Conservation (phyloP, 2,797 vertebrate genomes). For the Scyliorhinus canicula region DNA sequence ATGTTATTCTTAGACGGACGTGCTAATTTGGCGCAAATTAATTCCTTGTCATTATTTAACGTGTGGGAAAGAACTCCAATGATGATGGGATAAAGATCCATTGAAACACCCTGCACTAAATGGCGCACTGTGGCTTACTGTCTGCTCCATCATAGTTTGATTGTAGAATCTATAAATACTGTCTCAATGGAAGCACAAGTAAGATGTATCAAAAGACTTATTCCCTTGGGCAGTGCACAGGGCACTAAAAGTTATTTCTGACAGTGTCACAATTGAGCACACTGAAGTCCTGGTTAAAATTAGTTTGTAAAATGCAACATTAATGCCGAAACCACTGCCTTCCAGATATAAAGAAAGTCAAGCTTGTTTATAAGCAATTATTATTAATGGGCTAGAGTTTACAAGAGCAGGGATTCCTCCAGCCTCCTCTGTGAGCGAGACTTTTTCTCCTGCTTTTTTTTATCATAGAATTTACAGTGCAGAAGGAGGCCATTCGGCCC, state of each 20-base stretch:
- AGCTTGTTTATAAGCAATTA: neutral
- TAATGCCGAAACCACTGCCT: neutral
- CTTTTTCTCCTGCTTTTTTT: no score
- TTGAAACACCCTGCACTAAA: no score
- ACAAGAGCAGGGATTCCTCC: no score
- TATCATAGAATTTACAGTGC: no score
- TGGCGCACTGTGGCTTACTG: neutral
- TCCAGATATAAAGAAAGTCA: neutral
- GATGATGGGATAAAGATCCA: neutral
- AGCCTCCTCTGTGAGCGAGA: neutral
- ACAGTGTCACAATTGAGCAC: no score
- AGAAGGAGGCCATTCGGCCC: no score
- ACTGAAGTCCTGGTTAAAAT: neutral
- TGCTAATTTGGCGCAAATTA: neutral
- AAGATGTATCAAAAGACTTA: neutral
- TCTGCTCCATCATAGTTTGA: neutral
- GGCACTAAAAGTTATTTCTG: neutral
- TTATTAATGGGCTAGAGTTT: neutral
- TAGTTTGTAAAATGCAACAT: neutral
- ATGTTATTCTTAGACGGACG: neutral
- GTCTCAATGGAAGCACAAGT: neutral
- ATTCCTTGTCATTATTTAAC: neutral
- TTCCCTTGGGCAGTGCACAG: neutral
- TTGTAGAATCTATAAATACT: no score
- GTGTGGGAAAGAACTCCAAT: neutral